Conservation (phyloP, 1,140 invertebrate species). For the Brachionus paranguensis region DNA sequence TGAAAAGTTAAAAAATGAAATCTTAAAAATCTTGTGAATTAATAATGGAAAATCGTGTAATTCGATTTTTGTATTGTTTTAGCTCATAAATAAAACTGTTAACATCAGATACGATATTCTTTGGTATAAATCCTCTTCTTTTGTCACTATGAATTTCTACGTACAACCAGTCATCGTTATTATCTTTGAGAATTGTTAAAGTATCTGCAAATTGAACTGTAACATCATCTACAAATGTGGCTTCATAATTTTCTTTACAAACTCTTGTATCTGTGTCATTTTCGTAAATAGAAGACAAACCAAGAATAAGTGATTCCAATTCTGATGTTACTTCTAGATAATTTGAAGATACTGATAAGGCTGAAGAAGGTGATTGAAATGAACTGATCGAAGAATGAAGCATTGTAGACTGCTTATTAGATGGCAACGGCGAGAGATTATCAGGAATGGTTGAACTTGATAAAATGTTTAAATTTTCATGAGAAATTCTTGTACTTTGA, state of each 20-base stretch:
- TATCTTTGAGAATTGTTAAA: neutral
- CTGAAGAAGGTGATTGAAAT: neutral
- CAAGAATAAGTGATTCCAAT: neutral
- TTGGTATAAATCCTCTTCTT: neutral
- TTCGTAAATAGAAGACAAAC: neutral
- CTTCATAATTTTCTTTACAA: slow-evolving; percentile 2
- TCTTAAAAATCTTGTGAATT: neutral
- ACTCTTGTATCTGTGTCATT: neutral
- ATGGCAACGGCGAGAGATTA: neutral
- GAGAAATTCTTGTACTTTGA: neutral
- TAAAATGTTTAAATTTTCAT: neutral
- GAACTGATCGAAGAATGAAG: neutral
- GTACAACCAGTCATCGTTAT: slow-evolving; percentile 27
- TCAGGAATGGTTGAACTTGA: neutral
- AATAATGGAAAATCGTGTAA: neutral
- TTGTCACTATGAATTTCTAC: neutral
- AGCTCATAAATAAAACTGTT: neutral
- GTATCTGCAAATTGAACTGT: slow-evolving; percentile 18
- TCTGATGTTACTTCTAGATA: neutral
- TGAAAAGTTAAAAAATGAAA: neutral
- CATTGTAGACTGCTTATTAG: neutral
- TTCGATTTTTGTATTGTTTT: neutral
- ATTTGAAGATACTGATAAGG: neutral
- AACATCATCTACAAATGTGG: slow-evolving; percentile 19
- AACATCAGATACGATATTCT: neutral